Evolutionary conservation across 2,888 invertebrate species (phyloP), one percentile per base, ranked within the genome.

Genomic region (Cantharis flavilabris): DNA sequence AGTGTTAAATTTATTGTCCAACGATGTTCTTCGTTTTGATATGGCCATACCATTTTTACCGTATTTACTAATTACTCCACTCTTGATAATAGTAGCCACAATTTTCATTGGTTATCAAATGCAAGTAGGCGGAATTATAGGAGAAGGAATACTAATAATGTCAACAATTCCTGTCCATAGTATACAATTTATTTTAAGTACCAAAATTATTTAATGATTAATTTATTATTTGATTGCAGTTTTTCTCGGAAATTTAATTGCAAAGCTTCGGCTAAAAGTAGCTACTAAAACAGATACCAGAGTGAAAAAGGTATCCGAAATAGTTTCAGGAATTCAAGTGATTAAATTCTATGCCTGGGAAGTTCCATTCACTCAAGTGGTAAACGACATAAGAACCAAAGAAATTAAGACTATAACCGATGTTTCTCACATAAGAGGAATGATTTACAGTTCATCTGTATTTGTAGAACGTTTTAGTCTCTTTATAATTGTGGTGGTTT

Each of bases 1-100:
- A 87, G 92, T 96, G 80, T 92, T 96, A 69, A 96, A 96, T 86
- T 87, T 97, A 73, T 90, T 97, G 88, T 95, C 96, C 0, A 96
- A 96, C 84, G 97, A 97, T 85, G 95, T 98, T 80, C 96, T 95
- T 84, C 92, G 97, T 77, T 96, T 97, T 87, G 97, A 97, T 87
- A 91, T 95, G 88, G 94, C 94, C 7, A 91, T 94, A 18, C 89
- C 96, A 72, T 96, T 96, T 86, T 88, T 96, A 20, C 95, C 96
- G 86, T 96, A 95, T 84, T 88, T 97, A 5, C 94, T 96, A 91
- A 89, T 96, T 26, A 95, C 95, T 0, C 97, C 97, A 0, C 86
- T 96, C 1, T 94, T 97, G 87, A 93, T 95, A 18, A 85, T 93
- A 0, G 90, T 95, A 62, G 93, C 95, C n/a, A 91, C 95, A 3